Conservation (phyloP, 2,113 vertebrate species). For the Carlito syrichta region DNA sequence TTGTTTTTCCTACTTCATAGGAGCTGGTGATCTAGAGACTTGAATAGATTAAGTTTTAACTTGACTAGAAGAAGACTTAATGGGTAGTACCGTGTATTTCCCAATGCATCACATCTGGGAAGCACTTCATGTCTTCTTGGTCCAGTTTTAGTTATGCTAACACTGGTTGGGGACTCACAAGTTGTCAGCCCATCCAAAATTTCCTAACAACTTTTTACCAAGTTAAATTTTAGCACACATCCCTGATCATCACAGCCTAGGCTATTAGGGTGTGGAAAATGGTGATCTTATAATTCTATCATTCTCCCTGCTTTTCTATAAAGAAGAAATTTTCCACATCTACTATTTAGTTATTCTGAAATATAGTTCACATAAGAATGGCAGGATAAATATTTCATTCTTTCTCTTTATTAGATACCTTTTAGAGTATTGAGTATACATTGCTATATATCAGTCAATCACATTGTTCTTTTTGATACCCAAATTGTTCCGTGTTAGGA, state of each 20-base stretch:
- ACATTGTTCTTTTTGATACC: background rate
- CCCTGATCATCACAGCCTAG: background rate
- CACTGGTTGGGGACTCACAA: background rate
- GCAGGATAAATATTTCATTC: background rate
- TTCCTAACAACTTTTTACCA: background rate
- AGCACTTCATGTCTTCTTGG: background rate
- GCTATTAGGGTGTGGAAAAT: background rate
- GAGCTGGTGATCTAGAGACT: background rate
- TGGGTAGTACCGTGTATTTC: background rate
- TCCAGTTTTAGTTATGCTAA: background rate
- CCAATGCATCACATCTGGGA: background rate
- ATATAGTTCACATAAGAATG: slow-evolving; percentile 13
- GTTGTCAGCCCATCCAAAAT: background rate
- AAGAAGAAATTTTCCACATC: slow-evolving; percentile 20
- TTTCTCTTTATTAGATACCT: background rate
- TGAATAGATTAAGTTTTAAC: background rate
- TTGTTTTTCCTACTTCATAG: background rate
- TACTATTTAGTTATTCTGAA: slow-evolving; percentile 9
- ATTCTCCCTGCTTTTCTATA: slow-evolving; percentile 12
- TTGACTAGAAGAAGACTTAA: background rate
- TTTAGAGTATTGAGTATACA: background rate
- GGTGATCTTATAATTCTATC: background rate
- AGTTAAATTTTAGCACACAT: background rate
- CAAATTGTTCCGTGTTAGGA: background rate
- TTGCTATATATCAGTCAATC: background rate